A percentile compares a stretch with the other conserved stretches of the same genome.
Evolutionary conservation across 2,888 invertebrate species (phyloP).

Genomic region (Pollenia labialis): DNA sequence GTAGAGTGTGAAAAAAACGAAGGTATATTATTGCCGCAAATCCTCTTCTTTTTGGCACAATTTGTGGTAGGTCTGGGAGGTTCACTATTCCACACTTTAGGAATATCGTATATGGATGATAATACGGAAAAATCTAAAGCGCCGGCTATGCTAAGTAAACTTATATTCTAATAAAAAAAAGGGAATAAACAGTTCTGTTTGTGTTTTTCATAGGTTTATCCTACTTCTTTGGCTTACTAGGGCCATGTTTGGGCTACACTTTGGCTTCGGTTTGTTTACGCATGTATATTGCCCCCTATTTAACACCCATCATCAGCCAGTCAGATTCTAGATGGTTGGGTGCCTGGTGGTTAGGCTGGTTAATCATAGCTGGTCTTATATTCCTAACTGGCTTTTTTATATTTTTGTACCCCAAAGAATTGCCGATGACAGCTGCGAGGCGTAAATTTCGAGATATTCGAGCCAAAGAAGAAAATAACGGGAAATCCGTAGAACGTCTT

Average conservation of each 20-base stretch:
- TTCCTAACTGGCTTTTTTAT: conserved; percentile 86
- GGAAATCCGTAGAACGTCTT: conserved; percentile 45
- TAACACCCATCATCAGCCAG: conserved; percentile 87
- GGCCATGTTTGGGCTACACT: conserved; percentile 88
- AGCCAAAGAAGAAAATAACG: conserved; percentile 71
- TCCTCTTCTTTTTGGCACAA: conserved; percentile 87
- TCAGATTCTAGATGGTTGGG: conserved; percentile 91
- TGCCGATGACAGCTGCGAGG: conserved; percentile 87
- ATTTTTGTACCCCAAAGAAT: conserved; percentile 88
- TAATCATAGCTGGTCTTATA: conserved; percentile 86
- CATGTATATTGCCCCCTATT: conserved; percentile 87
- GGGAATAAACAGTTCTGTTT: background rate
- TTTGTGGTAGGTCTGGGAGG: conserved; percentile 88
- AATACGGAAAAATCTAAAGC: conserved; percentile 88
- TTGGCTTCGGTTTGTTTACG: conserved; percentile 87
- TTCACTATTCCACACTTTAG: conserved; percentile 87
- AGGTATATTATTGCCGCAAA: conserved; percentile 86
- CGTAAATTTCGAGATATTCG: conserved; percentile 79
- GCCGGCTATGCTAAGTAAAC: conserved; percentile 87
- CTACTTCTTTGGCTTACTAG: conserved; percentile 87
- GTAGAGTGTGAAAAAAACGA: conserved; percentile 84
- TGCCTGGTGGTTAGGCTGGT: conserved; percentile 92
- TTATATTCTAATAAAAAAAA: background rate
- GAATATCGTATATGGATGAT: conserved; percentile 89
- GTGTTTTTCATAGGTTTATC: conserved; percentile 86